Evolutionary conservation across 2,888 invertebrate genomes (phyloP).

Genomic region (Pheosia gnoma): DNA sequence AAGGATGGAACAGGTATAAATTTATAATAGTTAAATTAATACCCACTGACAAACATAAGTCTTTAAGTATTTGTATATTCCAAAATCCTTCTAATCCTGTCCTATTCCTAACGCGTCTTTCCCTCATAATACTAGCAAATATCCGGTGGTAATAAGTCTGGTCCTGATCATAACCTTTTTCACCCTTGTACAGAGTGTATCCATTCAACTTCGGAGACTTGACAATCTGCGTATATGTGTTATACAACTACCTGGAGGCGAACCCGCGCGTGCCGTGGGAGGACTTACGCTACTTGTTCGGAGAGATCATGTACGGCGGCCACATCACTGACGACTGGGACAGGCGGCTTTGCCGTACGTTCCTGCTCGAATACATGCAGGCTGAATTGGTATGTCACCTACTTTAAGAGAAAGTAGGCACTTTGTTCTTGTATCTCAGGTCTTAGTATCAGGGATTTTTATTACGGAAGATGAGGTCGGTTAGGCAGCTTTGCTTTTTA

Average conservation of each 20-base stretch:
- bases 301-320: slow-evolving; percentile 99
- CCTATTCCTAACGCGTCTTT: no score
- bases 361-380: slow-evolving; percentile 94
- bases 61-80: no score
- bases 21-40: neutral
- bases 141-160: no score
- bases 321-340: slow-evolving; percentile 99
- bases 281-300: slow-evolving; percentile 96
- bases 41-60: no score
- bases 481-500: no score
- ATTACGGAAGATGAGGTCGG: no score
- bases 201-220: slow-evolving; percentile 94
- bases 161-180: no score
- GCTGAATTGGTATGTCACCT: slow-evolving; percentile 86
- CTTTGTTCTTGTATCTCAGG: no score
- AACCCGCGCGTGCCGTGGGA: slow-evolving; percentile 96
- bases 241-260: slow-evolving; percentile 95
- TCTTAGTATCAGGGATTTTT: no score
- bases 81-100: no score
- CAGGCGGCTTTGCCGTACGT: slow-evolving; percentile 92
- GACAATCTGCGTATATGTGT: slow-evolving; percentile 95
- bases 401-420: no score
- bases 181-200: slow-evolving; percentile 78
- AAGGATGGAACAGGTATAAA: slow-evolving; percentile 92
- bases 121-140: no score